Evolutionary conservation across 2,888 invertebrate species (phyloP).

Genomic region (Bimastos eiseni): DNA sequence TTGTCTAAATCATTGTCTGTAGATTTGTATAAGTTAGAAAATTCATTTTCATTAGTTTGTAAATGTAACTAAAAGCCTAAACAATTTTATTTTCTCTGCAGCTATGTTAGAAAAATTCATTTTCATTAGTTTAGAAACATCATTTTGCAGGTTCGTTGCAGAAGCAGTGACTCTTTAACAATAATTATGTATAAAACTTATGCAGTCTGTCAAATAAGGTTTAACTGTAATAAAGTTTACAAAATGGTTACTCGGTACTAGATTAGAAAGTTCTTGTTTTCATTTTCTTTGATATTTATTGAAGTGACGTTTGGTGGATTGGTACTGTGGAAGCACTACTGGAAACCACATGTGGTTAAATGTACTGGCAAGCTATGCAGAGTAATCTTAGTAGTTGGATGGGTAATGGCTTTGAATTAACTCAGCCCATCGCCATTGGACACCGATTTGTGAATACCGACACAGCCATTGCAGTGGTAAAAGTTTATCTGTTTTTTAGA

Average conservation of each 20-base stretch:
- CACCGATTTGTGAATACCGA: neutral
- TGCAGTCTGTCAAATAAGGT: too few relatives aligned
- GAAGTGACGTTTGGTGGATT: neutral
- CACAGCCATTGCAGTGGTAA: neutral
- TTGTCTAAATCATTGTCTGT: conserved; percentile 5
- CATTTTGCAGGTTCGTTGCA: neutral
- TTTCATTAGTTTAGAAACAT: neutral
- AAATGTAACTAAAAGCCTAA: too few relatives aligned
- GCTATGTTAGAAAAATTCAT: neutral
- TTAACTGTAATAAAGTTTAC: neutral
- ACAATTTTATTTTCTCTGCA: too few relatives aligned
- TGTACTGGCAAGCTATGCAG: neutral
- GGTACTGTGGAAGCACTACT: neutral
- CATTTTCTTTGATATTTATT: neutral
- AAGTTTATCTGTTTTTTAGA: neutral
- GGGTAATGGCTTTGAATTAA: neutral
- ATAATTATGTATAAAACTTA: neutral
- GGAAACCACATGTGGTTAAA: neutral
- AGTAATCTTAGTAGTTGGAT: neutral
- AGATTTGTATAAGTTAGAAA: neutral
- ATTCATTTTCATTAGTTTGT: neutral
- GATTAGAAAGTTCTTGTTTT: neutral
- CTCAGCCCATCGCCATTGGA: neutral
- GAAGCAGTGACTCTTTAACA: too few relatives aligned
- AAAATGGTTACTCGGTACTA: neutral